A percentile compares a stretch with the other conserved stretches of the same genome.
Evolutionary conservation across 2,888 invertebrate species (phyloP).

Genomic region (Noctua fimbriata): DNA sequence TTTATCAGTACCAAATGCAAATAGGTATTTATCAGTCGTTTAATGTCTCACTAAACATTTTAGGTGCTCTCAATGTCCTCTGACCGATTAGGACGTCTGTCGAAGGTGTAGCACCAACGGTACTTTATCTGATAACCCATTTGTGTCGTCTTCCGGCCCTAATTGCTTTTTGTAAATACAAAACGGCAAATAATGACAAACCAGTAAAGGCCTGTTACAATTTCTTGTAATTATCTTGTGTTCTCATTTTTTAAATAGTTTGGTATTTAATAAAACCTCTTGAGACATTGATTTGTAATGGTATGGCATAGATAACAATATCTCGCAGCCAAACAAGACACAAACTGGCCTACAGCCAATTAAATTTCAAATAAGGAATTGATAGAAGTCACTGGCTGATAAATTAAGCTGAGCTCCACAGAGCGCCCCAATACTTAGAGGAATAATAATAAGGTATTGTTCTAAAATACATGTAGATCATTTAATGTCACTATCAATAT

Average conservation of each 20-base stretch:
- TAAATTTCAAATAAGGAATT: slow-evolving; percentile 52
- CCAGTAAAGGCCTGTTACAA: slow-evolving; percentile 50
- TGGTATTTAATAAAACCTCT: background rate
- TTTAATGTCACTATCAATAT: background rate
- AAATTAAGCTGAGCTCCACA: slow-evolving; percentile 43
- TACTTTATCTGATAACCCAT: slow-evolving; percentile 80
- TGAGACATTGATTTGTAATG: background rate
- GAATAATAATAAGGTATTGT: slow-evolving; percentile 59
- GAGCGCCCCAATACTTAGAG: slow-evolving; percentile 52
- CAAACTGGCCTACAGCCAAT: slow-evolving; percentile 50
- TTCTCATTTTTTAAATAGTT: slow-evolving; percentile 9
- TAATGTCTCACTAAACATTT: slow-evolving; percentile 55
- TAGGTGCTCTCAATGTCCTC: slow-evolving; percentile 59
- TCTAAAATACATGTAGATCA: slow-evolving; percentile 29
- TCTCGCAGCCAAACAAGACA: background rate
- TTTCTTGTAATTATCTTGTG: slow-evolving; percentile 36
- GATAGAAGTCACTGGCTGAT: slow-evolving; percentile 51
- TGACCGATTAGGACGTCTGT: slow-evolving; percentile 75
- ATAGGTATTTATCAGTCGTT: slow-evolving; percentile 46
- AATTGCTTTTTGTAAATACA: slow-evolving; percentile 76
- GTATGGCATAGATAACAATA: slow-evolving; percentile 33
- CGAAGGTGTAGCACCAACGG: slow-evolving; percentile 75
- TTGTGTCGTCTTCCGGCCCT: slow-evolving; percentile 78
- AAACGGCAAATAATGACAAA: slow-evolving; percentile 75
- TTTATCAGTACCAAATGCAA: slow-evolving; percentile 49